These are phyloP conservation scores for Morelia viridis DNA, from an alignment of 2,797 vertebrate species.

Conservation along the genomic window DNA sequence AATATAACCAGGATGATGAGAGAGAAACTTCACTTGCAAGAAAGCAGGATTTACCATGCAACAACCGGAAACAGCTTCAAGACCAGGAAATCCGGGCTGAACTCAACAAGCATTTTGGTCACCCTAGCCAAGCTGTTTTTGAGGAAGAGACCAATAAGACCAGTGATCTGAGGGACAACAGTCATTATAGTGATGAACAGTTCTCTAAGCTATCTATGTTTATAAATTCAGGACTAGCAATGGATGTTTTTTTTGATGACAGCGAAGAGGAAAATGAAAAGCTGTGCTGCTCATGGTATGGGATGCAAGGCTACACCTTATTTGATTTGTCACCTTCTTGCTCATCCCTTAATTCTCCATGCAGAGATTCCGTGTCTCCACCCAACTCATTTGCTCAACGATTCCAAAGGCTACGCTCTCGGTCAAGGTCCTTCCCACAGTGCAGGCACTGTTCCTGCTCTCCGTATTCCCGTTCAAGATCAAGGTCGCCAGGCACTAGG, in stretches of 20 bases:
- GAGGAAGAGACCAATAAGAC: conserved; percentile 78
- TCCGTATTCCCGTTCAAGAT: conserved; percentile 89
- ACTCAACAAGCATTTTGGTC: conserved; percentile 99
- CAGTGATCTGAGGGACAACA: conserved; percentile 77
- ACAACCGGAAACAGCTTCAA: conserved; percentile 88
- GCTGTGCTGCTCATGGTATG: conserved; percentile 92
- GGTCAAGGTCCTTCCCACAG: conserved; percentile 82
- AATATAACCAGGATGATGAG: conserved; percentile 73
- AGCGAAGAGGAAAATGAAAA: conserved; percentile 91
- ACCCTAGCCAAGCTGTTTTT: conserved; percentile 88
- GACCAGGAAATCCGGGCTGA: conserved; percentile 98
- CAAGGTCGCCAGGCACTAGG: conserved; percentile 91
- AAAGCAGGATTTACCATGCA: conserved; percentile 72
- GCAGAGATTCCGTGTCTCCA: conserved; percentile 91
- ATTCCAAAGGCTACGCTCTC: conserved; percentile 81
- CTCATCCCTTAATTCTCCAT: conserved; percentile 93
- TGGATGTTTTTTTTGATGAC: conserved; percentile 84
- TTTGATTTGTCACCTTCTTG: conserved; percentile 91
- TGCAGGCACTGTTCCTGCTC: conserved; percentile 86
- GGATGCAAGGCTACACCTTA: conserved; percentile 89
- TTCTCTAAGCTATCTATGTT: conserved; percentile 84
- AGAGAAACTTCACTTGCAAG: conserved; percentile 76
- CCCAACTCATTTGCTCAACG: conserved; percentile 87
- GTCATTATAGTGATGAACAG: conserved; percentile 79
- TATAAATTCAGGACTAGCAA: conserved; percentile 88